Evolutionary conservation across 2,797 vertebrate genomes (phyloP).

Genomic region (Cichlasoma orientale): DNA sequence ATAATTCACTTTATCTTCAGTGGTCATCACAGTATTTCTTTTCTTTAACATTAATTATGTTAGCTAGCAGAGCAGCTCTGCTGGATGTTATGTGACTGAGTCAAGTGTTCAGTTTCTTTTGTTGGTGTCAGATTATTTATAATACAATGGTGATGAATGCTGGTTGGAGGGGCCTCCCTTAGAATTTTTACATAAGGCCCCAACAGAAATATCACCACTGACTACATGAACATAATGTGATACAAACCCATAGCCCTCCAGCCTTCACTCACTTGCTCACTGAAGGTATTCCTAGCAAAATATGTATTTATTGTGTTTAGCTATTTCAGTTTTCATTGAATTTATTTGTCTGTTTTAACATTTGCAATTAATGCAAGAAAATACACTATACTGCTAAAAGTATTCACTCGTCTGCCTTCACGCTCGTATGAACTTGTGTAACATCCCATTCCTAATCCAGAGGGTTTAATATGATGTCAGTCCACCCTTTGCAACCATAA

Average conservation of each 20-base stretch:
- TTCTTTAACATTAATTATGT: background rate
- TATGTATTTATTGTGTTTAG: background rate
- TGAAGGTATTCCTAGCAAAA: background rate
- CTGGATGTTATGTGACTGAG: background rate
- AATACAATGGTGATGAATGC: background rate
- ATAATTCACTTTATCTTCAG: no score
- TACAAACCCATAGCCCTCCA: background rate
- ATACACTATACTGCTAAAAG: no score
- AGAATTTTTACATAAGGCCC: background rate
- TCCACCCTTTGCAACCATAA: no score
- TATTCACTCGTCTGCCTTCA: no score
- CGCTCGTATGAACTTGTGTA: no score
- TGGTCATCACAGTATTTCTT: background rate
- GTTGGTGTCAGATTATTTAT: no score
- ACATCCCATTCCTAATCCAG: no score
- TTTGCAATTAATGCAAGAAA: no score
- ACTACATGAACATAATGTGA: background rate
- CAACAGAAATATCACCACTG: background rate
- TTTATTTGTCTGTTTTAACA: no score
- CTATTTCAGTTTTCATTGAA: no score
- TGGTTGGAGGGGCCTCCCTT: background rate
- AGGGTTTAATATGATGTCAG: no score
- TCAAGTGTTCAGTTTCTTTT: no score
- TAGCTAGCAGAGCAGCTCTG: background rate
- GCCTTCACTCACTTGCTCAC: background rate